Evolutionary conservation across 2,888 invertebrate species (phyloP), one percentile per base, ranked within the genome.

Genomic region (Aleiodes alternator): DNA sequence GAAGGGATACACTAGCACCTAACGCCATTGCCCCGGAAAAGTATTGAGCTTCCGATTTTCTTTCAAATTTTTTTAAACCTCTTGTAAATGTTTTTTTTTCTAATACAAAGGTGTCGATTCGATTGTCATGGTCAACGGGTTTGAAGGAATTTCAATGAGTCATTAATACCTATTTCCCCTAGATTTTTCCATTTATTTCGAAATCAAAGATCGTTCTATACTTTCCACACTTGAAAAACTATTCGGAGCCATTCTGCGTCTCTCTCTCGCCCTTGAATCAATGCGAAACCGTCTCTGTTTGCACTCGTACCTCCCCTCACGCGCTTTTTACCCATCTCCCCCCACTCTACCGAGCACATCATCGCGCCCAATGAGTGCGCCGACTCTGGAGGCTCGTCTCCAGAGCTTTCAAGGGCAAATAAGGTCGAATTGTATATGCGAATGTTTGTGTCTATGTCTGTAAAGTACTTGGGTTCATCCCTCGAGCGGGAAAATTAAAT

Each of bases 391-490:
- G 84, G 83, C 83, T 86, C 84, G 85, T 79, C 82, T 29, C 11
- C 61, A 9, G 43, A 43, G 57, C 79, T 84, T 82, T 80, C 86
- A 87, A 88, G 88, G 88, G 80, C 87, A 80, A 84, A 84, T 75
- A 82, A 82, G 87, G 87, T 87, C 86, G 83, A 8, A 38, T n/a
- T 48, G 16, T 9, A 6, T 12, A 14, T 6, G 34, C 9, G 59
- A n/a, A 12, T 57, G 34, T 29, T 14, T 1, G 7, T n/a, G 29
- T n/a, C 38, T 29, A 12, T 31, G 38, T n/a, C 23, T 29, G 57
- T 12, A 29, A 9, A 57, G 3, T 70, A 73, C 75, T 31, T 75
- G 57, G 72, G 79, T 79, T 74, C 57, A 61, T 75, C 72, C 76
- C 77, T 57, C 16, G 51, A 73, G 76, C 77, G 76, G 78, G 71